Base-by-base conservation (phyloP, 2,888 invertebrate species). In the Eupithecia pulchellata region DNA sequence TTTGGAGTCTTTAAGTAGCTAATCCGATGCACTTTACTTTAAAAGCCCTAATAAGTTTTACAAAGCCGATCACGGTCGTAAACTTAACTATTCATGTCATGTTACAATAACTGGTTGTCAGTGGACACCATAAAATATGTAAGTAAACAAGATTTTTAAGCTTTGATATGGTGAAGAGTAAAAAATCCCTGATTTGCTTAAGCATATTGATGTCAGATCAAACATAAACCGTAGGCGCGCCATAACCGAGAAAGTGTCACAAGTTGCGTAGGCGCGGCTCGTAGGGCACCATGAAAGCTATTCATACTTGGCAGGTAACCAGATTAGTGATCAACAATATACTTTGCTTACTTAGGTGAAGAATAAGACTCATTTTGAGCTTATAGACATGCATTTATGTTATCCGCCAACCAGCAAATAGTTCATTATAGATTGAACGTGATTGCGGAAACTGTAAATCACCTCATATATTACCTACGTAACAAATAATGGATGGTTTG, bases 211-310 rank as follows among this genome's bases (percentile, higher is more conserved):
- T 88, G 87, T 86, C 85, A 87, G 81, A 86, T 86, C 84, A 83
- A 89, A 87, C 82, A 85, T 81, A 83, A 84, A 81, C 85, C 86
- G 90, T 91, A 89, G 90, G 90, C 88, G 91, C 86, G 83, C 83
- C 84, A 83, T 86, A 83, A 81, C 84, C 84, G 89, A 84, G 91
- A 92, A 91, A 91, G 92, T 87, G 87, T 89, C 89, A 88, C 86
- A 83, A 82, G 77, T 69, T 84, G 91, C 87, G 92, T 91, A 84
- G 91, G 91, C 86, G 90, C 84, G 80, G 74, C 78, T 81, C 86
- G 80, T 82, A 78, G 80, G 82, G 81, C 82, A 74, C 79, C 78
- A 75, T 73, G 80, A 78, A 78, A 79, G 79, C 82, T 84, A 83
- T 79, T 81, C 84, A 78, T 81, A 75, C 81, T 79, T 83, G 84